phyloP scores from a whole-genome alignment of 30 jellyfish, hydroid and myxozoan species.

The Aurelia sp. region DNA sequence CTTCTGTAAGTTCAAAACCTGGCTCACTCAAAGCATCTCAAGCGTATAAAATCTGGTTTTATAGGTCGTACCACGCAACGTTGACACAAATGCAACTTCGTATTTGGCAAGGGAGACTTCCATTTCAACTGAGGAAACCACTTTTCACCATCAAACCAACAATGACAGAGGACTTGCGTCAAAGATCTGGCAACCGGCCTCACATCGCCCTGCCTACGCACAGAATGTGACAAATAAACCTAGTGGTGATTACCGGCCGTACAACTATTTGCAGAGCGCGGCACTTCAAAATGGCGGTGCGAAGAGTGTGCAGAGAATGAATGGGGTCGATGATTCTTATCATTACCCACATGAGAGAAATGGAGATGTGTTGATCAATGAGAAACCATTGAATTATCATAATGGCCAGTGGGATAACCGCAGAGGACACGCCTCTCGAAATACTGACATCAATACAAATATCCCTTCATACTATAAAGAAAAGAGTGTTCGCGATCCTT shows the following conservation, averaged over 20 bases:
- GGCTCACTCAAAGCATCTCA: too few species aligned
- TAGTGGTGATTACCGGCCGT: slow-evolving; percentile 4
- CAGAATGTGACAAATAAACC: not conserved
- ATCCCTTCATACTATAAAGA: slow-evolving; percentile 2
- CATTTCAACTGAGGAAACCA: slow-evolving; percentile 33
- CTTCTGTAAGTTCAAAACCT: too few species aligned
- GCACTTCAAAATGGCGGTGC: not conserved
- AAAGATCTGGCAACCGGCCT: slow-evolving; percentile 1
- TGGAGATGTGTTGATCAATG: not conserved
- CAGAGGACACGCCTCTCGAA: slow-evolving; percentile 1
- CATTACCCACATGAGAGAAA: not conserved
- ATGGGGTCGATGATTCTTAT: not conserved
- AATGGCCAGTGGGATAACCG: not conserved
- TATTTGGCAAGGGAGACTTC: slow-evolving; percentile 57
- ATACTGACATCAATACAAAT: not conserved
- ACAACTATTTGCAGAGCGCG: slow-evolving; percentile 22
- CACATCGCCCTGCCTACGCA: not conserved
- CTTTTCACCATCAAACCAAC: slow-evolving; percentile 2
- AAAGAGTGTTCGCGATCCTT: slow-evolving; percentile 47
- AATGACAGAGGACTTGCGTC: not conserved
- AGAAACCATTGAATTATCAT: not conserved
- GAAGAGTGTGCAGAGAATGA: not conserved
- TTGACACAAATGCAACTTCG: slow-evolving; percentile 4
- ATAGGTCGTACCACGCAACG: not conserved
- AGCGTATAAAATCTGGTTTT: not conserved